phyloP scores from a whole-genome alignment of 64 coral and sea anemone genomes.

The Actinia equina region DNA sequence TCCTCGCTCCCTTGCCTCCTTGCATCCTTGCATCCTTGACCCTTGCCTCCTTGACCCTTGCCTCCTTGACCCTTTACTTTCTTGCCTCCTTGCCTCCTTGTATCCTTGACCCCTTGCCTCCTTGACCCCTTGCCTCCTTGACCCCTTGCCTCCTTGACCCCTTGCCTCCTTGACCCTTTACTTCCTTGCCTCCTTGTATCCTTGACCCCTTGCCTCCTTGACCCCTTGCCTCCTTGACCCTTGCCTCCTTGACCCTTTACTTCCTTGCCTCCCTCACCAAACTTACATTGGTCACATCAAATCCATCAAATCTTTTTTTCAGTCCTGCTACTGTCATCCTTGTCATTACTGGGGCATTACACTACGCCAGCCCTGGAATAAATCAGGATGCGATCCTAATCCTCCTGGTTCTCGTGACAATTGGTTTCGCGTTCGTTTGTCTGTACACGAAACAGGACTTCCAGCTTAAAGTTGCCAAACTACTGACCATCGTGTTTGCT shows the following conservation, averaged over 20 bases:
- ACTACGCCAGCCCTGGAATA: constrained; percentile 30
- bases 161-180: not conserved
- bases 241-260: not conserved
- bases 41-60: not conserved
- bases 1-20: not conserved
- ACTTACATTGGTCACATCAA: not conserved
- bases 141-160: not conserved
- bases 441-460: constrained; percentile 78
- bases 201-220: not conserved
- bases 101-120: not conserved
- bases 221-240: not conserved
- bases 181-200: not conserved
- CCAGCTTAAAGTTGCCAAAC: constrained; percentile 76
- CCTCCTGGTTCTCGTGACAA: constrained; percentile 47
- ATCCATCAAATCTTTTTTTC: constrained; percentile 7
- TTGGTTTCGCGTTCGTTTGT: constrained; percentile 62
- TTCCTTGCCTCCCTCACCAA: not conserved
- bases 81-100: not conserved
- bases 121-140: not conserved
- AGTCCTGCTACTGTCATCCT: constrained; percentile 94
- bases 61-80: not conserved
- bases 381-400: not conserved
- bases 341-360: constrained; percentile 65
- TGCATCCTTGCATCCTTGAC: not conserved
- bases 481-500: constrained; percentile 70